Base-by-base conservation (phyloP, 92 coral and sea anemone genomes). In the Palythoa grandis region DNA sequence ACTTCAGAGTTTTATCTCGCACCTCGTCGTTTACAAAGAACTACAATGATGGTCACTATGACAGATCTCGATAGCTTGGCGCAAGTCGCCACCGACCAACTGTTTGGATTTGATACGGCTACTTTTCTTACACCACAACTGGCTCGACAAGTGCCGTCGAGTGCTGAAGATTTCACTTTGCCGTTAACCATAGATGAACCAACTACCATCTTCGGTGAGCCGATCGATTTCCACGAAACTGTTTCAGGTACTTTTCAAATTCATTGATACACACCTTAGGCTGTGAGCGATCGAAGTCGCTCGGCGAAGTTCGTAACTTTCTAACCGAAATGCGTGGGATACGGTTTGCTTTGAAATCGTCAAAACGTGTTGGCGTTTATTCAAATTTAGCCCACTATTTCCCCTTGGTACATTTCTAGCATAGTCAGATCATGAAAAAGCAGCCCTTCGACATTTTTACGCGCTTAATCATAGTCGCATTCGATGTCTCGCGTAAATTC, bases 1-100 rank as follows among this genome's bases (percentile, higher is more conserved):
- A 82, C 72, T 60, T 78, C 77, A 65, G 68, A 69, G 47, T 72
- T 79, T 88, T 53, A n/a, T 25, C 82, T 35, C 69, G 67, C 74
- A 88, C 73, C 69, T 77, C 79, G 76, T 50, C 87, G 71, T 88
- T 76, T 88, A 80, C 87, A 72, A 68, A 37, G 35, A 72, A 78
- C 76, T 74, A 77, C 82, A 73, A 96, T 89, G 92, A 95, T 95
- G 98, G 91, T 95, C 57, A 96, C 95, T 80, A 95, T 92, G 98
- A 94, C 95, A 50, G 98, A 95, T 7, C 72, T 96, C 89, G 99
- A 95, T 69, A 96, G 96, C 86, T 95, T 96, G 86, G 99, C 98
- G 61, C 96, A 96, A 95, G 99, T 96, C 88, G 99, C 99, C 71
- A 96, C 99, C 82, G 98, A 96, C 91, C 99, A 95, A 73, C 94